Conservation (phyloP, 2,113 vertebrate genomes). For the Phalacrocorax aristotelis region DNA sequence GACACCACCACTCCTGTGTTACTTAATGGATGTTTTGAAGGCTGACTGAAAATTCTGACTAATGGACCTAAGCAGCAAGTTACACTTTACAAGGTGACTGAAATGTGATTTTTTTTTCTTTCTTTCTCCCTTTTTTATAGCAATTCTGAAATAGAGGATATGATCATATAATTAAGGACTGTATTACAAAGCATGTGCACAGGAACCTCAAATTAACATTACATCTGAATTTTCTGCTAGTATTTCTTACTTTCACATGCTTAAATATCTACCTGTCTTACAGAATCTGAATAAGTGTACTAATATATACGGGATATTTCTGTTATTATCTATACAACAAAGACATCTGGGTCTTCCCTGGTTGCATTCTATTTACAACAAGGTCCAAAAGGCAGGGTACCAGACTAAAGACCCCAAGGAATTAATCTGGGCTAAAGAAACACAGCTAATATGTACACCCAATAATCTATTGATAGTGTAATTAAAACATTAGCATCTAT, state of each 20-base stretch:
- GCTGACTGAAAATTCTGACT: background rate
- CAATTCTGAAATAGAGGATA: background rate
- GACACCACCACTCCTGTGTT: background rate
- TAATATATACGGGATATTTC: background rate
- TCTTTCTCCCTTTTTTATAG: background rate
- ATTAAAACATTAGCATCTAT: background rate
- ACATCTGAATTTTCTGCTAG: background rate
- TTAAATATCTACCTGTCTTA: background rate
- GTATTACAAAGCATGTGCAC: background rate
- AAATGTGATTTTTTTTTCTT: background rate
- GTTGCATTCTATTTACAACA: background rate
- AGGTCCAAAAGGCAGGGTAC: background rate
- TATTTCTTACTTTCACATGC: background rate
- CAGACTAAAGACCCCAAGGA: background rate
- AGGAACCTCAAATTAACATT: background rate
- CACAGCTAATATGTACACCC: background rate
- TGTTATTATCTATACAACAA: background rate
- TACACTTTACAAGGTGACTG: background rate
- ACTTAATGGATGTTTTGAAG: background rate
- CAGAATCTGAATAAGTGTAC: background rate
- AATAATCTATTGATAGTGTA: background rate
- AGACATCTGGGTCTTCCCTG: background rate
- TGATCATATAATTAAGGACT: background rate
- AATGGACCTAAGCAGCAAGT: background rate
- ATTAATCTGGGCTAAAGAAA: background rate